Evolutionary conservation across 2,113 vertebrate genomes (phyloP), one percentile per base, ranked within the genome.

Genomic region (Perca flavescens): DNA sequence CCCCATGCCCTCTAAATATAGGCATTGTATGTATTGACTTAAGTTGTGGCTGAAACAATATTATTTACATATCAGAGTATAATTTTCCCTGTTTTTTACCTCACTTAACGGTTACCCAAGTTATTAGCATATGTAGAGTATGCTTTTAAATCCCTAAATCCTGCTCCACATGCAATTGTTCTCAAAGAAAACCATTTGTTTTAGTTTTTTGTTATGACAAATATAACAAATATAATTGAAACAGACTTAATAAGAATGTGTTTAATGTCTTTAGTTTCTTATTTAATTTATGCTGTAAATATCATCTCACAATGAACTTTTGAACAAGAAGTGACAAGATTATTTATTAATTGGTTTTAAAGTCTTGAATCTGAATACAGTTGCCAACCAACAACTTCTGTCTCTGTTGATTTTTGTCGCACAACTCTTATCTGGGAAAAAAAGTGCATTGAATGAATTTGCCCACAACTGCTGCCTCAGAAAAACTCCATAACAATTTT

Each of bases 231-330:
- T 82, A 62, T 72, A 77, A 78, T 67, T 67, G 72, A 80, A 65
- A 58, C 40, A 57, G 68, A 72, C 64, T 46, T 85, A 81, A 43
- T 79, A 95, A 94, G 95, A 95, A 93, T 95, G 94, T 96, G 95
- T 94, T 87, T 34, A 96, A 96, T 96, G 93, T 97, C 43, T 87
- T 88, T 95, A 96, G 95, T 87, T 95, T 95, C 92, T 97, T 95
- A 96, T 97, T 97, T 98, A 97, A 98, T 98, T 98, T 98, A 98
- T 97, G 96, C 96, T 98, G 97, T 99, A 98, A 97, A 98, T 99
- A 97, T 91, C 91, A 92, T 96, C 95, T 96, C 94, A 94, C 94
- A 88, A 96, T 96, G 96, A 96, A 96, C 96, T 96, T 97, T 94
- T 94, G 96, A 96, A 95, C 95, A 94, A 95, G 94, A 96, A 96